Evolutionary conservation across 2,797 vertebrate species (phyloP).

Genomic region (Anas flavirostris): DNA sequence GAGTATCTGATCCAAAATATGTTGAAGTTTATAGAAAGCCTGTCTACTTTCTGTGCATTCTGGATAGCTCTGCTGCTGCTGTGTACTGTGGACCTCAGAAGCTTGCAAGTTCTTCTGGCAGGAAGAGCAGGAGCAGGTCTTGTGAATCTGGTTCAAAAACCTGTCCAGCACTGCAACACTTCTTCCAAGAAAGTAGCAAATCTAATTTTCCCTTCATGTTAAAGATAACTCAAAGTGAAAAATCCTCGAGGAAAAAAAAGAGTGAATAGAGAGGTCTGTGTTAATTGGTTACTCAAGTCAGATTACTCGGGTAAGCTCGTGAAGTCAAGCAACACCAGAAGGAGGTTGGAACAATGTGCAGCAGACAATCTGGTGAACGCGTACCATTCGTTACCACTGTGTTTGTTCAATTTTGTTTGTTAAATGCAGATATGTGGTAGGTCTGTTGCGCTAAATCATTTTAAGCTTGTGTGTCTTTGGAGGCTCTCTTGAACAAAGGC

Average conservation of each 20-base stretch:
- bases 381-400: not conserved
- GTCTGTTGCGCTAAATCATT: not conserved
- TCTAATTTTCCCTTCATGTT: not conserved
- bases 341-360: not conserved
- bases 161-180: not conserved
- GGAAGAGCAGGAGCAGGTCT: not conserved
- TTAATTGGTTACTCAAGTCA: not conserved
- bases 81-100: not conserved
- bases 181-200: slow-evolving; percentile 4
- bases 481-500: slow-evolving; percentile 2
- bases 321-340: not conserved
- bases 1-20: not conserved
- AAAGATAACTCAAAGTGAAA: not conserved
- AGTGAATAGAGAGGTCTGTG: not conserved
- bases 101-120: not conserved
- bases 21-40: not conserved
- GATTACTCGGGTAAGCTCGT: not conserved
- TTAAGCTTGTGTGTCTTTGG: not conserved
- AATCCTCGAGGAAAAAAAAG: not conserved
- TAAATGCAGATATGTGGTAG: not conserved
- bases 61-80: not conserved
- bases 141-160: not conserved
- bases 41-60: not conserved
- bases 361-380: not conserved
- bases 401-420: not conserved